These are phyloP conservation scores for Actenoides lindsayi DNA, from an alignment of 2,113 vertebrate genomes.

Conservation along the genomic window DNA sequence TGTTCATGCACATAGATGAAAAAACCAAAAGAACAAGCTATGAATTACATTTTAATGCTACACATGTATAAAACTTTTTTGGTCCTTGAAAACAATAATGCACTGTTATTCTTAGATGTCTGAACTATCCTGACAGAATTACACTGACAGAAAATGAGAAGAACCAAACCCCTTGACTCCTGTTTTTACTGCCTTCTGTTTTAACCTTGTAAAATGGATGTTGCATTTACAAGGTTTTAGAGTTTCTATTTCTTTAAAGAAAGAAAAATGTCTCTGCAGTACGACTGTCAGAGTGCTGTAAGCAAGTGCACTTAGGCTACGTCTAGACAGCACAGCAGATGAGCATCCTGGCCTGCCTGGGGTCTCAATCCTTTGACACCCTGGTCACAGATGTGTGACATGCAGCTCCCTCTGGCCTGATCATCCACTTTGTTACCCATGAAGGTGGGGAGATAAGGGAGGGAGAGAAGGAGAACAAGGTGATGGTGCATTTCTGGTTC, in stretches of 20 bases:
- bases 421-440: background rate
- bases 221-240: background rate
- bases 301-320: background rate
- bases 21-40: background rate
- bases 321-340: background rate
- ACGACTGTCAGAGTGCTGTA: background rate
- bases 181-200: background rate
- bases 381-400: background rate
- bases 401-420: background rate
- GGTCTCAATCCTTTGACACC: fast-evolving
- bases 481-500: background rate
- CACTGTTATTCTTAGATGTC: background rate
- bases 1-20: background rate
- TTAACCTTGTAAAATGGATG: background rate
- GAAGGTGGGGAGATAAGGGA: background rate
- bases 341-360: background rate
- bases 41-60: background rate
- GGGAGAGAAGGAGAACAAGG: background rate
- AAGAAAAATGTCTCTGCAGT: background rate
- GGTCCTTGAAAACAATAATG: background rate
- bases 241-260: background rate
- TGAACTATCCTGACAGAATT: background rate
- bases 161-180: background rate
- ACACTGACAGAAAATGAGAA: background rate
- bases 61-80: background rate